Percentiles rank a stretch among this genome's conserved stretches.
Conservation (phyloP, 2,797 vertebrate species). For the Todus mexicanus region DNA sequence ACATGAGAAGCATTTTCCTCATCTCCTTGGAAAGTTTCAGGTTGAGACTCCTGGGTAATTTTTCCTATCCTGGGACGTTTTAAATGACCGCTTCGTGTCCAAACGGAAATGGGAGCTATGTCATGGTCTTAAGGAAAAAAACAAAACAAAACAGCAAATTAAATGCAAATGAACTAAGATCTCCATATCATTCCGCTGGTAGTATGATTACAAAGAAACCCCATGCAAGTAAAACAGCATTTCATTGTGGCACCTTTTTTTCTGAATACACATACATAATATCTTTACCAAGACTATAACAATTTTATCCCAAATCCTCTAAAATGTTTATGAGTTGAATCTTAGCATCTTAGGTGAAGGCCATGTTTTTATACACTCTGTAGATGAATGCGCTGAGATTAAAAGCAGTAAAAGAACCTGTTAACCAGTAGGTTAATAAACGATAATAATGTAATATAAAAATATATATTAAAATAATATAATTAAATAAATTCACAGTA, state of each 20-base stretch:
- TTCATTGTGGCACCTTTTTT: background rate
- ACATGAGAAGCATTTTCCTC: constrained; percentile 12
- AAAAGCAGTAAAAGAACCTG: background rate
- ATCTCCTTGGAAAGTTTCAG: constrained; percentile 19
- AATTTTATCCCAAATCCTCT: background rate
- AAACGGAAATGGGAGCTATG: constrained; percentile 15
- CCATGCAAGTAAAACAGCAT: background rate
- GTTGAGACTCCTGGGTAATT: constrained; percentile 34
- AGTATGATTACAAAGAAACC: background rate
- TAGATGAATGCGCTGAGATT: background rate
- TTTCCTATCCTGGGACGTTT: constrained; percentile 71
- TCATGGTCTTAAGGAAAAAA: constrained; percentile 48
- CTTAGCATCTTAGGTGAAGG: background rate
- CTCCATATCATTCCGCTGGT: background rate
- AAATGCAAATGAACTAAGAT: background rate
- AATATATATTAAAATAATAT: no score
- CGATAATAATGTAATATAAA: no score
- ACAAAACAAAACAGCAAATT: background rate
- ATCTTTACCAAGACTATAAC: background rate
- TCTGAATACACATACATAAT: background rate
- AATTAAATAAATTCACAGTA: background rate
- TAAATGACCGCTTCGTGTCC: constrained; percentile 65
- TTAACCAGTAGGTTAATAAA: no score
- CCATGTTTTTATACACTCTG: background rate
- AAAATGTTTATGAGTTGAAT: background rate